Evolutionary conservation across 2,888 invertebrate species (phyloP), one percentile per base, ranked within the genome.

Genomic region (Hemicrepidius hirtus): DNA sequence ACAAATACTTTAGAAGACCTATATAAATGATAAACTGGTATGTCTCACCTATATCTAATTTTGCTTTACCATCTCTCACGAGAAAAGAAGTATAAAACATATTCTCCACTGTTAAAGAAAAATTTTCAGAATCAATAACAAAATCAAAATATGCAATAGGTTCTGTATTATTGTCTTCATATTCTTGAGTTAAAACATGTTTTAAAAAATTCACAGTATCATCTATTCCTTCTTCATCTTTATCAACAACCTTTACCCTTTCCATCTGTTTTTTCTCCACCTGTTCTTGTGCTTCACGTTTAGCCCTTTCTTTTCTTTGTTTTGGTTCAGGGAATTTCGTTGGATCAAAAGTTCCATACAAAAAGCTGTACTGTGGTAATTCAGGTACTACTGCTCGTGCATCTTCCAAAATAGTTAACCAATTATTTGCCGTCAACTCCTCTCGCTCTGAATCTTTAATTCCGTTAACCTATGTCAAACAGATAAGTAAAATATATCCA

Each of bases 1-100:
- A 63, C n/a, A 12, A 73, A 46, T 20, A 32, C 10, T 40, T 21
- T 50, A 18, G 21, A 46, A 32, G 62, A 21, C 0, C n/a, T 21
- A 4, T 28, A 40, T 28, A 41, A 53, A 35, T 41, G 6, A 32
- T 32, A 32, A 5, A 32, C 1, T 32, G 4, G 1, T 9, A 55
- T 9, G 32, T 60, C 18, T 50, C 78, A 91, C 91, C 89, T 66
- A 89, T 80, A 13, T 85, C 80, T 5, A 92, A 82, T 53, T 86
- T 82, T 0, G 91, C 83, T 69, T 85, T 83, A 0, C 90, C 91
- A 79, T 92, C 91, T 59, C 89, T 83, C 0, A 90, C 87, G 3
- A 92, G 86, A 84, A 92, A 92, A 0, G 92, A 89, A n/a, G 90
- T 86, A 78, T 92, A 88, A 84, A 92, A 89, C 46, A 92, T 87